Percentiles rank a stretch among this genome's conserved stretches.
Conservation (phyloP, 2,113 vertebrate genomes). For the Arvicanthis niloticus region DNA sequence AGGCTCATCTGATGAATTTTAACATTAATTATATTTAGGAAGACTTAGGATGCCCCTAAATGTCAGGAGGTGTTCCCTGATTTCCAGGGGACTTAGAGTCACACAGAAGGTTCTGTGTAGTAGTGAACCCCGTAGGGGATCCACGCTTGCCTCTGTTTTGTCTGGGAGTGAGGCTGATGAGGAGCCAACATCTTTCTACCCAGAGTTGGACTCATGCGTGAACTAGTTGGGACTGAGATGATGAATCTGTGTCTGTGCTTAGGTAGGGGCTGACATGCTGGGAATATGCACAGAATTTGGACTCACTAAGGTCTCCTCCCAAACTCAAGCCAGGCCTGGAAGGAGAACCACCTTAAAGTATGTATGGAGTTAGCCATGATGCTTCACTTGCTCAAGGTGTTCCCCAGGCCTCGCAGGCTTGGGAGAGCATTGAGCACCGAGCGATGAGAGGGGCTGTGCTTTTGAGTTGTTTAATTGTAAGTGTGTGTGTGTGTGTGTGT, state of each 20-base stretch:
- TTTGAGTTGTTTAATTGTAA: neutral
- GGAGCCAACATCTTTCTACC: neutral
- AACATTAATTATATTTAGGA: slow-evolving; percentile 75
- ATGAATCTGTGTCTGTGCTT: neutral
- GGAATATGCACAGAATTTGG: slow-evolving; percentile 39
- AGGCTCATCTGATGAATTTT: slow-evolving; percentile 69
- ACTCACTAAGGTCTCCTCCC: neutral
- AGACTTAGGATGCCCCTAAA: slow-evolving; percentile 54
- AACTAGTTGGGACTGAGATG: neutral
- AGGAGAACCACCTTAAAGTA: neutral
- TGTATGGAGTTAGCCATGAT: neutral
- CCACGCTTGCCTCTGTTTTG: neutral
- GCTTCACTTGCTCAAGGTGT: neutral
- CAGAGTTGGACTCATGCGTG: neutral
- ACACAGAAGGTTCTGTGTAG: neutral
- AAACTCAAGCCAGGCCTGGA: neutral
- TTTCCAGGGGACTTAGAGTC: neutral
- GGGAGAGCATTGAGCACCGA: neutral
- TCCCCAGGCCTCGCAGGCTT: neutral
- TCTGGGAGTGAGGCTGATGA: neutral
- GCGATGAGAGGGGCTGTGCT: neutral
- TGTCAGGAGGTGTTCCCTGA: slow-evolving; percentile 70
- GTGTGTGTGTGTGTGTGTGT: neutral
- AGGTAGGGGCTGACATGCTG: neutral
- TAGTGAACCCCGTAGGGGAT: neutral